Evolutionary conservation across 2,113 vertebrate genomes (phyloP).

Genomic region (Hoplias malabaricus): DNA sequence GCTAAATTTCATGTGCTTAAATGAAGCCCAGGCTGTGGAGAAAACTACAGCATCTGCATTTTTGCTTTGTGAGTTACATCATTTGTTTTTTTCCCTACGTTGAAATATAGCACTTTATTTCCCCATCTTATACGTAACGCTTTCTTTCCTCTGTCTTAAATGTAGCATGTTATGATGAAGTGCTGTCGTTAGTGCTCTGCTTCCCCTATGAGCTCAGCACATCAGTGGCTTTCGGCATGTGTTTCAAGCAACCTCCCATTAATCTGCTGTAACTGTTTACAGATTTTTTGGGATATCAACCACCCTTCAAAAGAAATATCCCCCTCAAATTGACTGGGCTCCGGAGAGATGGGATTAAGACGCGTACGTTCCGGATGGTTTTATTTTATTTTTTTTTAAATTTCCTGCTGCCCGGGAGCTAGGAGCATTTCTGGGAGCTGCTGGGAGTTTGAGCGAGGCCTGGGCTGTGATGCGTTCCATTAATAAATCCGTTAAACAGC

Average conservation of each 20-base stretch:
- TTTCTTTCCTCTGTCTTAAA: constrained; percentile 2
- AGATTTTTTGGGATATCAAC: constrained; percentile 30
- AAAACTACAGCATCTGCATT: background rate
- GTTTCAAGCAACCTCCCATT: constrained; percentile 8
- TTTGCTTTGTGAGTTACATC: constrained; percentile 2
- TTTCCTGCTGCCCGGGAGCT: constrained; percentile 11
- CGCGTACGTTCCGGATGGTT: constrained; percentile 18
- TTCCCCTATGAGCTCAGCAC: constrained; percentile 33
- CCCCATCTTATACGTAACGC: no score
- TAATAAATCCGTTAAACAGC: constrained; percentile 50
- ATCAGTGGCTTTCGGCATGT: background rate
- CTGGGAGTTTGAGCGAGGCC: constrained; percentile 31
- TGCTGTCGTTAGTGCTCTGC: constrained; percentile 27
- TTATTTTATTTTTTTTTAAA: constrained; percentile 22
- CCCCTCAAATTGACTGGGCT: background rate
- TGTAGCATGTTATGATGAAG: constrained; percentile 38
- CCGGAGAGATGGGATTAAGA: constrained; percentile 19
- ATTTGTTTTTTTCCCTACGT: constrained; percentile 11
- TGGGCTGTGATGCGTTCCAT: constrained; percentile 37
- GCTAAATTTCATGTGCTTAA: no score
- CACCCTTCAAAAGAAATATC: constrained; percentile 21
- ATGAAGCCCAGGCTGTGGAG: no score
- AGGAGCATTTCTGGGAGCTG: constrained; percentile 13
- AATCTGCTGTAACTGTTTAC: constrained; percentile 32
- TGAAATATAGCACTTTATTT: no score